These are phyloP conservation scores for Lepeophtheirus nordmannii DNA, from an alignment of 2,888 invertebrate species.

Conservation along the genomic window DNA sequence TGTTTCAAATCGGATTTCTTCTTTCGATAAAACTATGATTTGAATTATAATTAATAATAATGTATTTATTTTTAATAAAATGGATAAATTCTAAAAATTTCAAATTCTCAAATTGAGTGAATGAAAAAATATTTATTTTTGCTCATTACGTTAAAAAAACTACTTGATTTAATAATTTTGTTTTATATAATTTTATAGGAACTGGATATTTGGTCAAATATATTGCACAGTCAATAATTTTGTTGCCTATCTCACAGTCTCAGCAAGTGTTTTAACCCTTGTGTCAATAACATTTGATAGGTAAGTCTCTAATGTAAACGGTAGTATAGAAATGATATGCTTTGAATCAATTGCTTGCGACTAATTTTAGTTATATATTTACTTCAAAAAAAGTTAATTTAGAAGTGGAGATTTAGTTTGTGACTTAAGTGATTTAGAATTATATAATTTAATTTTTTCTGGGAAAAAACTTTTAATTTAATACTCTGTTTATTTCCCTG, in stretches of 20 bases:
- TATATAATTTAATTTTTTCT: slow-evolving; percentile 4
- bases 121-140: background rate
- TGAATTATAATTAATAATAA: too few relatives aligned
- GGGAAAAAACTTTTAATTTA: background rate
- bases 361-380: slow-evolving; percentile 30
- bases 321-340: background rate
- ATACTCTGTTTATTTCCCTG: slow-evolving; percentile 10
- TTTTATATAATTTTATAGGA: slow-evolving; percentile 38
- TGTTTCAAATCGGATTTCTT: too few relatives aligned
- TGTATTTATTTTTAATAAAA: too few relatives aligned
- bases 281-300: slow-evolving; percentile 75
- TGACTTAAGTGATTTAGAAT: too few relatives aligned
- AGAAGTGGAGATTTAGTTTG: too few relatives aligned
- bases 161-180: background rate
- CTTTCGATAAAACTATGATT: too few relatives aligned
- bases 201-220: slow-evolving; percentile 75
- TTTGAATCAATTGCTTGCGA: slow-evolving; percentile 37
- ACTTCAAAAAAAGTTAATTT: background rate
- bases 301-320: background rate
- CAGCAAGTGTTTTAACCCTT: slow-evolving; percentile 82
- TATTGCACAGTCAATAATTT: slow-evolving; percentile 82
- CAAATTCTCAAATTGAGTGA: too few relatives aligned
- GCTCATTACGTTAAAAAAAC: too few relatives aligned
- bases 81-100: too few relatives aligned
- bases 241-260: slow-evolving; percentile 75